A percentile compares a stretch with the other conserved stretches of the same genome.
Conservation (phyloP, 2,113 vertebrate genomes). For the Talpa occidentalis region DNA sequence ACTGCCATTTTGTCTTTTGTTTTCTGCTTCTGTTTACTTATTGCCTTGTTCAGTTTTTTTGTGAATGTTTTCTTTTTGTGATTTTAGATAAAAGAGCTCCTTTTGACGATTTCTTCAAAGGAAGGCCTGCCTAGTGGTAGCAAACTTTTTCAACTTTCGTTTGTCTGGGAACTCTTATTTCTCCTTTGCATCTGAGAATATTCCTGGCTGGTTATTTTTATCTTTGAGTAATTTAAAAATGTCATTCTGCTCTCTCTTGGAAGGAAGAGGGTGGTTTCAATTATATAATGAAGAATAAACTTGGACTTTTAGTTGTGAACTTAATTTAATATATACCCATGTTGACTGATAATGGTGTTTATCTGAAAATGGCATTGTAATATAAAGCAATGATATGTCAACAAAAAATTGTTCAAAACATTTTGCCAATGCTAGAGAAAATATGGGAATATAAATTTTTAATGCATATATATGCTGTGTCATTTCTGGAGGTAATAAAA, state of each 20-base stretch:
- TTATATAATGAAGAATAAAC: background rate
- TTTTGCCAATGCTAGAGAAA: background rate
- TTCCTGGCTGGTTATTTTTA: background rate
- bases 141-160: background rate
- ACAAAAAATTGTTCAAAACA: background rate
- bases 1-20: background rate
- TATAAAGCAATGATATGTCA: background rate
- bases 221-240: background rate
- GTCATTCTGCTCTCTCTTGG: background rate
- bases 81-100: background rate
- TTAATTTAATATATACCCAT: background rate
- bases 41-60: background rate
- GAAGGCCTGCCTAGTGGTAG: background rate
- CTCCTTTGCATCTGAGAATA: background rate
- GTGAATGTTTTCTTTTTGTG: background rate
- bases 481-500: conserved; percentile 9
- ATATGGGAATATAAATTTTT: background rate
- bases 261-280: background rate
- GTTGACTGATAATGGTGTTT: background rate
- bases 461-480: background rate
- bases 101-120: background rate
- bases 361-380: background rate
- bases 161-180: background rate
- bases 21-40: background rate
- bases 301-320: background rate